Conservation (phyloP, 2,113 vertebrate species). For the Scartelaos histophorus region DNA sequence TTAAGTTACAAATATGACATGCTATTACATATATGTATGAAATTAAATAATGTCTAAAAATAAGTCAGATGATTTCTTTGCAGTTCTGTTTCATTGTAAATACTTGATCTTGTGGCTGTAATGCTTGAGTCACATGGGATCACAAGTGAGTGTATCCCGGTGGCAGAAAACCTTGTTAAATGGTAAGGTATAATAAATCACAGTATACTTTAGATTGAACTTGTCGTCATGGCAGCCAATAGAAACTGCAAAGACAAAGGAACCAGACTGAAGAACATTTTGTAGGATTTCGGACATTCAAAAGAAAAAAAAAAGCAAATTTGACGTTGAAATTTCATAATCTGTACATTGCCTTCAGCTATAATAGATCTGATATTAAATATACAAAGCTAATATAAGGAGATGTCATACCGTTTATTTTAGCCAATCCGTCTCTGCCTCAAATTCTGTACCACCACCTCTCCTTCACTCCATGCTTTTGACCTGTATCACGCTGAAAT, state of each 20-base stretch:
- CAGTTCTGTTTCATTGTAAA: background rate
- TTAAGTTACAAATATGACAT: background rate
- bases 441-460: conserved; percentile 52
- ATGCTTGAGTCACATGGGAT: background rate
- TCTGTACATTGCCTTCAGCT: too few relatives aligned
- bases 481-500: conserved; percentile 47
- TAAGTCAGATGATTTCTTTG: background rate
- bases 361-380: conserved; percentile 19
- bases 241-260: background rate
- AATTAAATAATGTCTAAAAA: too few relatives aligned
- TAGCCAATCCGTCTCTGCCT: conserved; percentile 33
- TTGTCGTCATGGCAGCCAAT: background rate
- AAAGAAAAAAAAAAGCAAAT: background rate
- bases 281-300: background rate
- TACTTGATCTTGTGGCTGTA: background rate
- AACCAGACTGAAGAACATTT: background rate
- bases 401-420: conserved; percentile 32
- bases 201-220: background rate
- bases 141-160: background rate
- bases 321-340: too few relatives aligned
- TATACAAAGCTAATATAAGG: conserved; percentile 40
- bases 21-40: too few relatives aligned
- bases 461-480: conserved; percentile 31
- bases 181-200: background rate
- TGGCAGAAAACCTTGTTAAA: background rate